Evolutionary conservation across 2,113 vertebrate species (phyloP).

Genomic region (Pogonocichla stellata): DNA sequence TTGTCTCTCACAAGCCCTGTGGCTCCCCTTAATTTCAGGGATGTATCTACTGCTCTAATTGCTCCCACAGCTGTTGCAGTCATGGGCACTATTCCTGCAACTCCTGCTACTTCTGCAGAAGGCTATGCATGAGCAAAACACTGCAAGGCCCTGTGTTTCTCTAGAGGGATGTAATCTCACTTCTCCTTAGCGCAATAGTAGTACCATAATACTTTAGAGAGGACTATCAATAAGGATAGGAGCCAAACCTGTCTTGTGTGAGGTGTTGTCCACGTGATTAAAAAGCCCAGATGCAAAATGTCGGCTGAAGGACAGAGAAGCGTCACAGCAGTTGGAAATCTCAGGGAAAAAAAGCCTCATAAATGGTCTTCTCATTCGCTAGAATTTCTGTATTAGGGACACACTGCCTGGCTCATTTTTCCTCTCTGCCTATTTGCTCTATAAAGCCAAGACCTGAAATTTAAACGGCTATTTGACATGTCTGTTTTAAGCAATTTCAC

Average conservation of each 20-base stretch:
- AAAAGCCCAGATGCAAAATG: not conserved
- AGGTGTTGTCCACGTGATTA: not conserved
- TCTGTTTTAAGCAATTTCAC: conserved; percentile 17
- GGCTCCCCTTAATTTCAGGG: not conserved
- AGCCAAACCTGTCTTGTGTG: not conserved
- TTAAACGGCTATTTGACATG: not conserved
- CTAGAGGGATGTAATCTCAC: not conserved
- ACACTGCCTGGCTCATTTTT: not conserved
- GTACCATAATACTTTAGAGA: not conserved
- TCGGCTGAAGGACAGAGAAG: not conserved
- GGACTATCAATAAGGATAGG: not conserved
- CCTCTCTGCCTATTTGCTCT: not conserved
- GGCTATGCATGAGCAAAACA: not conserved
- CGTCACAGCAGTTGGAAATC: not conserved
- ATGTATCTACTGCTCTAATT: not conserved
- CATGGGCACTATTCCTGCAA: not conserved
- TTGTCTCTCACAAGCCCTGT: not conserved
- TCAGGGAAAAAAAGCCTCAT: not conserved
- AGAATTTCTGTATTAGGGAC: not conserved
- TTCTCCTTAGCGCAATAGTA: not conserved
- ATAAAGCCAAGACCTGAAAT: not conserved
- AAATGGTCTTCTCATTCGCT: not conserved
- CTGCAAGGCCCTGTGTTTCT: not conserved
- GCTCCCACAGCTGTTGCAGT: not conserved
- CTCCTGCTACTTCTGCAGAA: not conserved